Percentiles rank a stretch among this genome's conserved stretches.
These are phyloP conservation scores for Cyclophora punctaria DNA, from an alignment of 2,888 invertebrate species.

Conservation along the genomic window DNA sequence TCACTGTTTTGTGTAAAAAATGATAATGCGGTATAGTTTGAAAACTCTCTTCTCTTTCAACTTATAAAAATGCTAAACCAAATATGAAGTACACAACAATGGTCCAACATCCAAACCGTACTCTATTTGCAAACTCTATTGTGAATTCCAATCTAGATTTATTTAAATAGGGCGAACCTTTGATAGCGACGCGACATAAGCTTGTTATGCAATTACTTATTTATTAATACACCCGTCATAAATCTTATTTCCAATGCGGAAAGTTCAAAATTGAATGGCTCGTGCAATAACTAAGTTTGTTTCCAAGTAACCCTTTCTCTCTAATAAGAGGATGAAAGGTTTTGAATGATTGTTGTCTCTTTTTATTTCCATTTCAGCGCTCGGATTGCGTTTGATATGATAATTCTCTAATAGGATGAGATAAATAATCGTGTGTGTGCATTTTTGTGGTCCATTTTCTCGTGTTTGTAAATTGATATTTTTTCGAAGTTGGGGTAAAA, in stretches of 20 bases:
- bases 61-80: background rate
- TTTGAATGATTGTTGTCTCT: slow-evolving; percentile 58
- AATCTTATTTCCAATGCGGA: slow-evolving; percentile 20
- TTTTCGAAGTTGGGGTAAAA: slow-evolving; percentile 2
- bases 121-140: slow-evolving; percentile 44
- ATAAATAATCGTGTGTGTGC: slow-evolving; percentile 53
- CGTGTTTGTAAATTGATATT: slow-evolving; percentile 19
- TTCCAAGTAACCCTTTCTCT: slow-evolving; percentile 51
- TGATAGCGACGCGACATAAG: slow-evolving; percentile 59
- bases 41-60: background rate
- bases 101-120: slow-evolving; percentile 4
- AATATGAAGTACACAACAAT: slow-evolving; percentile 2
- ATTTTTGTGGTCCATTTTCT: slow-evolving; percentile 46
- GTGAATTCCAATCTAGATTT: slow-evolving; percentile 61
- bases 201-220: slow-evolving; percentile 42
- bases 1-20: too few relatives aligned
- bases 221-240: slow-evolving; percentile 14
- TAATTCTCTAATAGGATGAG: slow-evolving; percentile 65
- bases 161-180: slow-evolving; percentile 63
- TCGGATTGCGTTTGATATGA: slow-evolving; percentile 67
- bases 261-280: slow-evolving; percentile 27
- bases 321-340: slow-evolving; percentile 69
- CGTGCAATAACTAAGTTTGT: slow-evolving; percentile 17
- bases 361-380: slow-evolving; percentile 48
- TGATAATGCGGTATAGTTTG: background rate